phyloP scores from a whole-genome alignment of 2,888 invertebrate species.

The Dicyrtomina minuta region DNA sequence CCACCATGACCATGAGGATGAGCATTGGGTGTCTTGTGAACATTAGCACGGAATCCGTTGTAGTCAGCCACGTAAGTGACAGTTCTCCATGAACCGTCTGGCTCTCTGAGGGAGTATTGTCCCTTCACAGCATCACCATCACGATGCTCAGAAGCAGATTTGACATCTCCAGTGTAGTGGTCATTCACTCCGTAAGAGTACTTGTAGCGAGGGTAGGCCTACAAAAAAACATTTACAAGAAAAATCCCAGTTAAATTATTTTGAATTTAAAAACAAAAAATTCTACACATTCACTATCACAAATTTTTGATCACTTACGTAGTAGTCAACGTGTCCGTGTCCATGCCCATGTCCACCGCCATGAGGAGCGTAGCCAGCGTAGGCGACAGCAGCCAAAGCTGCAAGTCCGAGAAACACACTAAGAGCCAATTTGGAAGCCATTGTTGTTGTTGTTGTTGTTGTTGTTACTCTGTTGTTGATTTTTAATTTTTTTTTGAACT shows the following conservation, averaged over 20 bases:
- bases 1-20: conserved; percentile 15
- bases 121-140: conserved; percentile 33
- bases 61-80: conserved; percentile 31
- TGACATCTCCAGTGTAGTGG: conserved; percentile 47
- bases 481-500: too few species aligned
- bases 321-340: conserved; percentile 20
- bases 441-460: too few species aligned
- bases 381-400: neutral
- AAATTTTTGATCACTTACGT: conserved; percentile 7
- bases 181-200: conserved; percentile 45
- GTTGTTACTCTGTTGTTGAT: too few species aligned
- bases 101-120: conserved; percentile 32
- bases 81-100: conserved; percentile 12
- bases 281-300: neutral
- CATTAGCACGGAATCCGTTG: conserved; percentile 27
- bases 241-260: neutral
- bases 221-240: too few species aligned
- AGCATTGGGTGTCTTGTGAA: conserved; percentile 15
- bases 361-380: conserved; percentile 4
- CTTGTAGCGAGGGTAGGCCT: conserved; percentile 30
- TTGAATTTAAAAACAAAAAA: neutral
- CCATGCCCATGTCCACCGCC: conserved; percentile 2
- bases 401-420: neutral
- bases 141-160: conserved; percentile 27
- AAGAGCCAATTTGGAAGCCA: neutral